phyloP scores from a whole-genome alignment of 2,797 vertebrate species.

The Paguma larvata region DNA sequence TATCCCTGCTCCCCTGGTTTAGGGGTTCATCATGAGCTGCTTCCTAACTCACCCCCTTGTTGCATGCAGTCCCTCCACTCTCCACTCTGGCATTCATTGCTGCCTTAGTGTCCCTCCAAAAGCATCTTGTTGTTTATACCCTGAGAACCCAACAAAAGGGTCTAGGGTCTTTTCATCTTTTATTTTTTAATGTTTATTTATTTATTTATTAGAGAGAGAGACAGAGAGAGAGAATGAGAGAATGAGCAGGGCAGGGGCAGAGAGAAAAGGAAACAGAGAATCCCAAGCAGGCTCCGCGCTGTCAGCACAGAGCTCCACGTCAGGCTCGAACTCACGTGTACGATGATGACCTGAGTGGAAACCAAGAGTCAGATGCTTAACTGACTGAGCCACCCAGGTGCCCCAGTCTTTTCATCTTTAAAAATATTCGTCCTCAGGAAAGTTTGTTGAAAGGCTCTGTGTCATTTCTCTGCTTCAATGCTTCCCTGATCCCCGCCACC shows the following conservation, averaged over 20 bases:
- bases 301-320: no score
- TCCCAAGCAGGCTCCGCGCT: no score
- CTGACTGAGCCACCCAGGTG: no score
- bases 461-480: neutral
- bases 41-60: neutral
- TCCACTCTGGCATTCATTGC: neutral
- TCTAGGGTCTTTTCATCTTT: neutral
- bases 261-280: no score
- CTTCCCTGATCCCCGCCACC: neutral
- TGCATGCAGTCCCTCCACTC: neutral
- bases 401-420: neutral
- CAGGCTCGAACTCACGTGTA: no score
- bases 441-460: neutral
- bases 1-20: accelerated
- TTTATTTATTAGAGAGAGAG: no score
- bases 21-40: neutral
- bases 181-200: no score
- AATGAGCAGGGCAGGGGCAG: no score
- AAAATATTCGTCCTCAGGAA: neutral
- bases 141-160: neutral
- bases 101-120: neutral
- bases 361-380: no score
- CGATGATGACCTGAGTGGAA: no score
- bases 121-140: neutral
- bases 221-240: no score